These are phyloP conservation scores for Chamaedrilus cognettii DNA, from an alignment of 2,888 invertebrate species.

Conservation along the genomic window DNA sequence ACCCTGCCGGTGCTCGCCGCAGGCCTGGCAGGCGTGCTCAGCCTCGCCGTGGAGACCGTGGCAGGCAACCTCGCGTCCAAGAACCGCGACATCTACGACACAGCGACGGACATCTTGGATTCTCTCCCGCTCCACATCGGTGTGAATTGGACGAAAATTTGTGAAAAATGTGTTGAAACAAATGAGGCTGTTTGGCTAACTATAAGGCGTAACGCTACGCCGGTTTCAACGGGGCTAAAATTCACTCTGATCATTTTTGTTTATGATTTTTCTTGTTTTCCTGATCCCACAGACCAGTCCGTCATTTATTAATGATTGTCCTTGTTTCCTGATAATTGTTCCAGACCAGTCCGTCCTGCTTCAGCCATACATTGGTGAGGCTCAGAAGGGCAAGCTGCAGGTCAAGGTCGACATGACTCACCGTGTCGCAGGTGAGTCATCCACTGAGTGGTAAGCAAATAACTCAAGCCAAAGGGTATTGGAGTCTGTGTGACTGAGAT, in stretches of 20 bases:
- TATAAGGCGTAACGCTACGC: no score
- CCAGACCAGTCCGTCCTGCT: slow-evolving; percentile 50
- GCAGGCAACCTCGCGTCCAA: slow-evolving; percentile 55
- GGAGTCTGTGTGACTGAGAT: no score
- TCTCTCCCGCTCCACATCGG: slow-evolving; percentile 50
- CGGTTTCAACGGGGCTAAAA: no score
- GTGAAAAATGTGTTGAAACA: no score
- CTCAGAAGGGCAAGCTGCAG: slow-evolving; percentile 50
- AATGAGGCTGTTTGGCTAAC: no score
- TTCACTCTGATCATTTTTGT: no score
- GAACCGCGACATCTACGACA: slow-evolving; percentile 53
- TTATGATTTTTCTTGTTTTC: background rate
- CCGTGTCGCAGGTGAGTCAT: slow-evolving; percentile 52
- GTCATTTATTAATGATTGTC: background rate
- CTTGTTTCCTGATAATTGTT: slow-evolving; percentile 20
- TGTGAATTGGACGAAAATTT: no score
- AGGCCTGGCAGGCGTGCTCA: slow-evolving; percentile 44
- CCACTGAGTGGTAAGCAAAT: background rate
- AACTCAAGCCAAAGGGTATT: no score
- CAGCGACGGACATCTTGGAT: slow-evolving; percentile 50
- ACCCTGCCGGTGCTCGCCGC: slow-evolving; percentile 46
- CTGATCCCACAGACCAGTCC: background rate
- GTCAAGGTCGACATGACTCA: slow-evolving; percentile 56
- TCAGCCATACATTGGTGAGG: slow-evolving; percentile 53
- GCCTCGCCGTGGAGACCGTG: slow-evolving; percentile 49